phyloP scores from a whole-genome alignment of 2,888 invertebrate species.

The Amaurobius ferox region DNA sequence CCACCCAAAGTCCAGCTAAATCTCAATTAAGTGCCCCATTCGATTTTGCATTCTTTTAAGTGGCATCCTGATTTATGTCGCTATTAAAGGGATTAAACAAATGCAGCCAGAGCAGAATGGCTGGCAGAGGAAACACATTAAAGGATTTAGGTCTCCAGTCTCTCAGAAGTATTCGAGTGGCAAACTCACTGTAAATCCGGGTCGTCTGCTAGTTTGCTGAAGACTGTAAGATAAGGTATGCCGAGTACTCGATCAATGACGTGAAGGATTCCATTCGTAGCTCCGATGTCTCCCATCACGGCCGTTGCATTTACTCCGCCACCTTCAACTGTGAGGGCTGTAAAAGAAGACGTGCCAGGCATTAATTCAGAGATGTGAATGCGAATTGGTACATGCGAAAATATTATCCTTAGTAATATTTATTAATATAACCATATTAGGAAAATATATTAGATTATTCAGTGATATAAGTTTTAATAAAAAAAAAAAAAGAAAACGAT shows the following conservation, averaged over 20 bases:
- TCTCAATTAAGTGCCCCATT: background rate
- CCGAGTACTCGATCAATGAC: constrained; percentile 94
- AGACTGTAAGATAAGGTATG: constrained; percentile 90
- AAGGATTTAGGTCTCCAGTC: background rate
- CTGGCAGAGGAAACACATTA: background rate
- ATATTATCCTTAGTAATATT: no score
- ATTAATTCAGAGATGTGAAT: no score
- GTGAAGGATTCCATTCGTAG: constrained; percentile 94
- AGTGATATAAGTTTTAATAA: no score
- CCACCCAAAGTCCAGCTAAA: background rate
- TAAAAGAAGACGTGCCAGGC: background rate
- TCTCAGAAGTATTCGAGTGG: background rate
- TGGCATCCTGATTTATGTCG: background rate
- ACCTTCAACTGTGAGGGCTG: constrained; percentile 88
- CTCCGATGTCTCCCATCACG: constrained; percentile 90
- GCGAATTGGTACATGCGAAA: no score
- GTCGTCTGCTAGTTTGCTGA: constrained; percentile 83
- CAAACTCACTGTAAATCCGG: constrained; percentile 69
- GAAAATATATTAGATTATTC: no score
- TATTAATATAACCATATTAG: no score
- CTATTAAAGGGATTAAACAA: background rate
- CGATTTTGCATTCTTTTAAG: constrained; percentile 8
- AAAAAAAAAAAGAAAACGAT: no score
- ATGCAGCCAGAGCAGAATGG: background rate
- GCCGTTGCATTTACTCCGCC: constrained; percentile 95